Conservation (phyloP, 2,888 invertebrate genomes). For the Crossocerus cetratus region DNA sequence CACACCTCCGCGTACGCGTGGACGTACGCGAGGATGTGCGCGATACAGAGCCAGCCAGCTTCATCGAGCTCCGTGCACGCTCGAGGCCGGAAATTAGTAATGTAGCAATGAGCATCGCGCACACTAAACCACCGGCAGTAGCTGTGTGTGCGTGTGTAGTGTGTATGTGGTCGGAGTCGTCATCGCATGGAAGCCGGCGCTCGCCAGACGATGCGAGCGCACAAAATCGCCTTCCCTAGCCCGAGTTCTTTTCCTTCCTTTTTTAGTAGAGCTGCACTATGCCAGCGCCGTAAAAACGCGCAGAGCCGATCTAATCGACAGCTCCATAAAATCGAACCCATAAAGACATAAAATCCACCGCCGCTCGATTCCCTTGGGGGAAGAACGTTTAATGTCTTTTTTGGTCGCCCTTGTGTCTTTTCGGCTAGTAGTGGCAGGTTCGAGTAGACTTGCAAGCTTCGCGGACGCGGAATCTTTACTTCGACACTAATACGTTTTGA, state of each 20-base stretch:
- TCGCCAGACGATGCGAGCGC: too few relatives aligned
- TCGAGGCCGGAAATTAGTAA: slow-evolving; percentile 75
- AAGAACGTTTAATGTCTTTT: slow-evolving; percentile 67
- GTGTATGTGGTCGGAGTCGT: neutral
- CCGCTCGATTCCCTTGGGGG: slow-evolving; percentile 40
- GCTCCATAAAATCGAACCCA: slow-evolving; percentile 75
- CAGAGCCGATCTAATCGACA: slow-evolving; percentile 75
- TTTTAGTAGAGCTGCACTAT: too few relatives aligned
- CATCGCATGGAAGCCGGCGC: slow-evolving; percentile 24
- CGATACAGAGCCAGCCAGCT: slow-evolving; percentile 7
- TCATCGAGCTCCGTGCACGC: slow-evolving; percentile 42
- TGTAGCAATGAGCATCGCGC: slow-evolving; percentile 72
- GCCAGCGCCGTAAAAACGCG: slow-evolving; percentile 58
- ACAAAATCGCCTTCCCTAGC: too few relatives aligned
- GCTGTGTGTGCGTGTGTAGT: too few relatives aligned
- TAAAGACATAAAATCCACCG: slow-evolving; percentile 76
- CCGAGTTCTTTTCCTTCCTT: too few relatives aligned
- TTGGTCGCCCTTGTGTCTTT: slow-evolving; percentile 53
- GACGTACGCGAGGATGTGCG: slow-evolving; percentile 33
- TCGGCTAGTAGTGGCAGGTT: slow-evolving; percentile 49
- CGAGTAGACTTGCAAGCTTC: slow-evolving; percentile 10
- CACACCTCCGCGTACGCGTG: slow-evolving; percentile 37
- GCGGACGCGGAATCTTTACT: too few relatives aligned
- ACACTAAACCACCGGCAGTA: slow-evolving; percentile 62
- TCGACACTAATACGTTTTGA: too few relatives aligned